Evolutionary conservation across 1,140 invertebrate species (phyloP).

Genomic region (Sitophilus oryzae): DNA sequence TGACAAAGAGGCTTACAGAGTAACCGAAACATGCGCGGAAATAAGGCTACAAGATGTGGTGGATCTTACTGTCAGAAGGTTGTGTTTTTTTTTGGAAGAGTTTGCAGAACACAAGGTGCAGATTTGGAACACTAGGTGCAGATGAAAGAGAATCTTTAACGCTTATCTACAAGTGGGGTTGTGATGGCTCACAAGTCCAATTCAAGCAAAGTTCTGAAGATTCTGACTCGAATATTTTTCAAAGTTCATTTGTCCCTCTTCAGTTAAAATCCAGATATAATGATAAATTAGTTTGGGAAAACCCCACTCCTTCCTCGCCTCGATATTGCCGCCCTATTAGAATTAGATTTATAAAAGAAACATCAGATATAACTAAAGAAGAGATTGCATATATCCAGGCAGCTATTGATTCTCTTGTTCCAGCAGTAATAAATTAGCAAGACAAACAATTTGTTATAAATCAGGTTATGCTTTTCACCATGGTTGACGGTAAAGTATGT

Average conservation of each 20-base stretch:
- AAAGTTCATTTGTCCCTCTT: constrained; percentile 33
- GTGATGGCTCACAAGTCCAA: constrained; percentile 22
- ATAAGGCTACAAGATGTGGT: constrained; percentile 36
- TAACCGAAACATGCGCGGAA: constrained; percentile 35
- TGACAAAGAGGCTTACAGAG: constrained; percentile 18
- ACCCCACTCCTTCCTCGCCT: constrained; percentile 28
- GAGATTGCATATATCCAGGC: neutral
- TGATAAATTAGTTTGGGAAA: constrained; percentile 36
- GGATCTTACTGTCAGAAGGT: constrained; percentile 31
- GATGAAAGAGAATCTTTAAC: neutral
- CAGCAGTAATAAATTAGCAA: neutral
- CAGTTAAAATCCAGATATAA: constrained; percentile 25
- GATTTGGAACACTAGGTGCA: too few relatives aligned
- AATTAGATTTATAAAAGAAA: constrained; percentile 31
- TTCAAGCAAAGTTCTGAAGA: constrained; percentile 34
- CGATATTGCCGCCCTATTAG: constrained; percentile 33
- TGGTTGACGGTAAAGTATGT: constrained; percentile 46
- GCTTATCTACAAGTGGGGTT: constrained; percentile 19
- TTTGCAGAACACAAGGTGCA: too few relatives aligned
- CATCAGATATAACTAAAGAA: constrained; percentile 24
- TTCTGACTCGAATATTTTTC: constrained; percentile 33
- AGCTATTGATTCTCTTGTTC: too few relatives aligned
- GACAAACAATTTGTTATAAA: constrained; percentile 13
- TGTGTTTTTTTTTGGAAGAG: constrained; percentile 33
- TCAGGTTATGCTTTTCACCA: constrained; percentile 36